Evolutionary conservation across 2,888 invertebrate species (phyloP).

Genomic region (Exephanes ischioxanthus): DNA sequence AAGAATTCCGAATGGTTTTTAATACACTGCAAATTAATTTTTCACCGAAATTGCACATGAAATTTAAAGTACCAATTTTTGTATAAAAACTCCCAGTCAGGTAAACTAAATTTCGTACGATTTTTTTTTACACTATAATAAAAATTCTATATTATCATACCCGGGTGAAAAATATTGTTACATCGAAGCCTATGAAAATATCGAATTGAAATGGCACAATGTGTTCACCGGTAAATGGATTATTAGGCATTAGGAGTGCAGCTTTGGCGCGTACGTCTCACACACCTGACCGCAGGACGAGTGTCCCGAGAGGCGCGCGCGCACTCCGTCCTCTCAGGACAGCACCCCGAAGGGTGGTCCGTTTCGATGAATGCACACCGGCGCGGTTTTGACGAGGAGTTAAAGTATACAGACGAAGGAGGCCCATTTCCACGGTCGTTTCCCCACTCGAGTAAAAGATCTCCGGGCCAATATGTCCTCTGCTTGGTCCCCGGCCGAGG

Average conservation of each 20-base stretch:
- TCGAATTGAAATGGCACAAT: conserved; percentile 60
- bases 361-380: conserved; percentile 57
- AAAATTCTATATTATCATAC: background rate
- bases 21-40: no score
- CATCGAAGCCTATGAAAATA: conserved; percentile 80
- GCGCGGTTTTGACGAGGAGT: conserved; percentile 6
- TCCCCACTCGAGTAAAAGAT: conserved; percentile 36
- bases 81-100: no score
- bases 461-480: conserved; percentile 41
- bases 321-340: background rate
- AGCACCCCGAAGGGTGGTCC: conserved; percentile 24
- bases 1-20: no score
- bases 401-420: conserved; percentile 28
- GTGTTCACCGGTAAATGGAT: conserved; percentile 79
- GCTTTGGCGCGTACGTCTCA: conserved; percentile 67
- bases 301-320: background rate
- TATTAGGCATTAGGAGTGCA: conserved; percentile 79
- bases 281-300: conserved; percentile 72
- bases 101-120: no score
- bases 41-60: no score
- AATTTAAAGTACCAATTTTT: no score
- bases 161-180: conserved; percentile 47
- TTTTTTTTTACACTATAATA: background rate
- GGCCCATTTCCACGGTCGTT: conserved; percentile 43
- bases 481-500: conserved; percentile 9